Evolutionary conservation across 2,888 invertebrate genomes (phyloP).

Genomic region (Drosophila quinaria): DNA sequence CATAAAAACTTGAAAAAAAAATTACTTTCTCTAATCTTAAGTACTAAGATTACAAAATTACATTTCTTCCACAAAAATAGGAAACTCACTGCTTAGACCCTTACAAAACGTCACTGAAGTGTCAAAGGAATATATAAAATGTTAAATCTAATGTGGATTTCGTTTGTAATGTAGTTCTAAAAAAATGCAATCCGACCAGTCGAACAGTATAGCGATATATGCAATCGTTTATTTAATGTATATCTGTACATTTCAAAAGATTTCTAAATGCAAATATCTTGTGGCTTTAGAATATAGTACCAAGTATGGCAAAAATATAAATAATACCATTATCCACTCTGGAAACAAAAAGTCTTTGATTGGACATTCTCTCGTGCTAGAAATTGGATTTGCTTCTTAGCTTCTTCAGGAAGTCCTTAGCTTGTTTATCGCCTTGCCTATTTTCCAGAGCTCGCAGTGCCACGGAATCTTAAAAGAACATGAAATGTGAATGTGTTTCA

Average conservation of each 20-base stretch:
- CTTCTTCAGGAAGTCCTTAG: constrained; percentile 95
- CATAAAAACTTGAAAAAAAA: too few species aligned
- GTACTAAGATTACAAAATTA: too few species aligned
- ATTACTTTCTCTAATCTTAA: too few species aligned
- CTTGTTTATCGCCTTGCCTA: constrained; percentile 94
- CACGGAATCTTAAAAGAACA: constrained; percentile 65
- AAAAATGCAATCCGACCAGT: background rate
- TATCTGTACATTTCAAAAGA: constrained; percentile 1
- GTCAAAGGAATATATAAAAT: too few species aligned
- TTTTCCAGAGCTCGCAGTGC: constrained; percentile 90
- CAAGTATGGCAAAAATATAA: constrained; percentile 30
- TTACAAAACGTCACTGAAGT: too few species aligned
- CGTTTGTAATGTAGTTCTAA: too few species aligned
- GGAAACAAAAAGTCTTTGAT: constrained; percentile 27
- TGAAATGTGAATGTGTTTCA: background rate
- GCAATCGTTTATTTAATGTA: constrained; percentile 1
- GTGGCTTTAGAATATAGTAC: constrained; percentile 21
- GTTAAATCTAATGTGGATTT: too few species aligned
- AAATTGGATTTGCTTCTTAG: constrained; percentile 88
- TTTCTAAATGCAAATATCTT: constrained; percentile 34
- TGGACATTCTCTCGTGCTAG: constrained; percentile 29
- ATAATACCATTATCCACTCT: constrained; percentile 35
- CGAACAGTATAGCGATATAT: background rate
- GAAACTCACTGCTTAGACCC: too few species aligned
- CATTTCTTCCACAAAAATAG: too few species aligned